Percentiles rank a stretch among this genome's conserved stretches.
Conservation (phyloP, 2,888 invertebrate genomes). For the Clanis bilineata region DNA sequence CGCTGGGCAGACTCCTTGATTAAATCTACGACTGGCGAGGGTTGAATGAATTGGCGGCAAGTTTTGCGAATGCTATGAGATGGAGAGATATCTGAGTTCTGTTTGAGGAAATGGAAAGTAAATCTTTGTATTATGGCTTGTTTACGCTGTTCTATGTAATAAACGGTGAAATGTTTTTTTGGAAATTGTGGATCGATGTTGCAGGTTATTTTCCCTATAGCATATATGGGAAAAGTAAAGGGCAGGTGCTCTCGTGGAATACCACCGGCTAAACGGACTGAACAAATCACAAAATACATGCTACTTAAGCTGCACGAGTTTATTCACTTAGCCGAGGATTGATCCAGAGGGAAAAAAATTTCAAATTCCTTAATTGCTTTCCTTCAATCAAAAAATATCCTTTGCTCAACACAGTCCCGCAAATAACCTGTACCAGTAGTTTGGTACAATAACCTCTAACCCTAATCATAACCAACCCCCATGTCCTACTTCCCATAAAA, state of each 20-base stretch:
- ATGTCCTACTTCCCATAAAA: not conserved
- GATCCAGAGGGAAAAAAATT: no score
- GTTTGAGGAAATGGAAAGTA: not conserved
- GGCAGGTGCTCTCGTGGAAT: no score
- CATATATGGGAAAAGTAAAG: no score
- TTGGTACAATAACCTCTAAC: not conserved
- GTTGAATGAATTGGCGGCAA: not conserved
- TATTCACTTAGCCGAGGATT: no score
- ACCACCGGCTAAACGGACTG: no score
- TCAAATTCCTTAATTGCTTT: no score
- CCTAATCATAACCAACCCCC: not conserved
- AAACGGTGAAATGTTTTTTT: no score
- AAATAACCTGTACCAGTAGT: not conserved
- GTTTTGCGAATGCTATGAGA: not conserved
- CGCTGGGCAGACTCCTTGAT: not conserved
- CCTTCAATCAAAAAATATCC: not conserved
- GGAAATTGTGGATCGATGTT: no score
- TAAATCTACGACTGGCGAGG: not conserved
- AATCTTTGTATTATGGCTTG: not conserved
- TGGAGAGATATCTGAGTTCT: not conserved
- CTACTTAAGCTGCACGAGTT: no score
- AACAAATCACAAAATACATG: no score
- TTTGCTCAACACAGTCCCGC: not conserved
- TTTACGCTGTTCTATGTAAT: not conserved
- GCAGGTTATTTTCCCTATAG: no score